Conservation (phyloP, 2,797 vertebrate genomes). For the Sardinella longiceps region DNA sequence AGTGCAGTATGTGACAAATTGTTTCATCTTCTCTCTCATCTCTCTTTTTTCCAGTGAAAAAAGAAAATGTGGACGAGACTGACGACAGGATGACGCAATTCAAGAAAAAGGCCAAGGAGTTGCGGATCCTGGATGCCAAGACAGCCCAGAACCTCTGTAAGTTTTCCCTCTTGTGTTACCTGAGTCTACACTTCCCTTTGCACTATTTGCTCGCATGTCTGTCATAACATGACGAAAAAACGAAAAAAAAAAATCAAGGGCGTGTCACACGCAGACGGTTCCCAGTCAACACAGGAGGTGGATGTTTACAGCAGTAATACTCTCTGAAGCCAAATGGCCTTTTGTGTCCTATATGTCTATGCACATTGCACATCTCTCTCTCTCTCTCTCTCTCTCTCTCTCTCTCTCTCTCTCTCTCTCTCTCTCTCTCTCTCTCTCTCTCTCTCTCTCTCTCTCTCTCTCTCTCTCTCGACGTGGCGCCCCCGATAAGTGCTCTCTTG, state of each 20-base stretch:
- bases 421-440: slow-evolving; percentile 31
- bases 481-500: slow-evolving; percentile 47
- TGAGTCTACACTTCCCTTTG: neutral
- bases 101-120: slow-evolving; percentile 93
- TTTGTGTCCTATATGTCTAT: too few species aligned
- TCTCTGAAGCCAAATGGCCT: too few species aligned
- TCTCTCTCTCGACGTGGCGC: neutral
- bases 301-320: too few species aligned
- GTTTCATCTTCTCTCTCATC: neutral
- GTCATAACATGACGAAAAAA: too few species aligned
- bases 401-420: neutral
- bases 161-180: slow-evolving; percentile 46
- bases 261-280: too few species aligned
- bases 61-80: slow-evolving; percentile 67
- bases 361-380: slow-evolving; percentile 43
- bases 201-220: slow-evolving; percentile 22
- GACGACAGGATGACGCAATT: slow-evolving; percentile 80
- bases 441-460: slow-evolving; percentile 38
- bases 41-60: neutral
- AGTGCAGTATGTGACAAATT: neutral
- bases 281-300: too few species aligned
- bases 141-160: slow-evolving; percentile 96
- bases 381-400: slow-evolving; percentile 35
- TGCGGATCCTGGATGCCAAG: slow-evolving; percentile 91
- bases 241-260: too few species aligned